Evolutionary conservation across 2,888 invertebrate species (phyloP).

Genomic region (Apamea sordens): DNA sequence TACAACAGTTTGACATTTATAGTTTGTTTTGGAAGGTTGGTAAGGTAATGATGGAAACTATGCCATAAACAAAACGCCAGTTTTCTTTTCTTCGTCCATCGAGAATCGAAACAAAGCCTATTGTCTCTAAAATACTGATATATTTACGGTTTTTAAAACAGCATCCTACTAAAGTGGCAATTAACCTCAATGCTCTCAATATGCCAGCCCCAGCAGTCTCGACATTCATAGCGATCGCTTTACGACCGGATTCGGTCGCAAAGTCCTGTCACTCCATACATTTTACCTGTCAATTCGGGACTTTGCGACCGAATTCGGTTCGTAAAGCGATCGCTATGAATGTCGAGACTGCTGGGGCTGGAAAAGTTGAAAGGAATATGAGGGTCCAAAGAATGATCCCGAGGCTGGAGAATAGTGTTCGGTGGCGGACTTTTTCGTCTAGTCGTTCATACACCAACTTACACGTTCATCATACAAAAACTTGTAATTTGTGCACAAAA

Average conservation of each 20-base stretch:
- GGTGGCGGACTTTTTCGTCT: not conserved
- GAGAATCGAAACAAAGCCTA: not conserved
- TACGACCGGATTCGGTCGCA: too few species aligned
- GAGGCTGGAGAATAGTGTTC: not conserved
- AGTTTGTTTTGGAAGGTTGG: conserved; percentile 44
- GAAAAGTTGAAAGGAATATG: not conserved
- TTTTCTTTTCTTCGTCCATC: not conserved
- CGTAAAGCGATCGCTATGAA: too few species aligned
- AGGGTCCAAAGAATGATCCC: not conserved
- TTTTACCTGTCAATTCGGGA: too few species aligned
- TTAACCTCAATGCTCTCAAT: not conserved
- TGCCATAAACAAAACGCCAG: conserved; percentile 6
- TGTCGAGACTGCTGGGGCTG: too few species aligned
- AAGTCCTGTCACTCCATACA: too few species aligned
- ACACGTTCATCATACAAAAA: not conserved
- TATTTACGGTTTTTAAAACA: not conserved
- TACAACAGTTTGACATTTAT: conserved; percentile 63
- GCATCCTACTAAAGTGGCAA: not conserved
- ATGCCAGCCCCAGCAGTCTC: too few species aligned
- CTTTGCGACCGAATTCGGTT: too few species aligned
- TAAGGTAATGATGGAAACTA: conserved; percentile 44
- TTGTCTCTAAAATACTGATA: not conserved
- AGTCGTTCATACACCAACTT: not conserved
- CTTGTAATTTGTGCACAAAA: too few species aligned
- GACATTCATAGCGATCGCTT: too few species aligned